Evolutionary conservation across 2,888 invertebrate species (phyloP).

Genomic region (Abscondita cerata): DNA sequence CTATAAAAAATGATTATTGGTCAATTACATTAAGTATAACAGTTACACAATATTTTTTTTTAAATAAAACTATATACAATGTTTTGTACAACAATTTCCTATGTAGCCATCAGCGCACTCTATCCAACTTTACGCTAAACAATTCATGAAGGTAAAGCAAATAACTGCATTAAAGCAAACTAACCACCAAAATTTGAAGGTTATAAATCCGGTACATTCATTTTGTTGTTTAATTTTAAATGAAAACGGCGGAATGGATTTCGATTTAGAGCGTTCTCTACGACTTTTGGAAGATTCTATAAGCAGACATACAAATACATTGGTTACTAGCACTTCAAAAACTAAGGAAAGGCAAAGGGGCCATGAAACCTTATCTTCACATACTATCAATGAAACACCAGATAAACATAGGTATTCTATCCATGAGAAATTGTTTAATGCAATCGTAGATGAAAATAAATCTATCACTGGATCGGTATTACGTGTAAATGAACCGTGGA

Average conservation of each 20-base stretch:
- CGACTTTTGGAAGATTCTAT: constrained; percentile 54
- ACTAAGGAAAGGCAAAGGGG: constrained; percentile 13
- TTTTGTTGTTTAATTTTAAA: too few species aligned
- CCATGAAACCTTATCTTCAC: neutral
- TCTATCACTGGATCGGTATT: constrained; percentile 51
- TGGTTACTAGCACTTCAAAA: constrained; percentile 20
- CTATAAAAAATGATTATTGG: too few species aligned
- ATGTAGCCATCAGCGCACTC: too few species aligned
- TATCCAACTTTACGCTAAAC: too few species aligned
- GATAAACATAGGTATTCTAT: constrained; percentile 23
- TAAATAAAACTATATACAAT: too few species aligned
- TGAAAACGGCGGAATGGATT: constrained; percentile 48
- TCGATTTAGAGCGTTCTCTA: constrained; percentile 54
- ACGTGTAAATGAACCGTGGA: constrained; percentile 51
- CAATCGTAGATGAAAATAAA: constrained; percentile 40
- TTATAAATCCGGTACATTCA: too few species aligned
- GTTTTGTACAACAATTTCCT: too few species aligned
- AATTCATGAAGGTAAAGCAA: too few species aligned
- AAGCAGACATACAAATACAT: constrained; percentile 41
- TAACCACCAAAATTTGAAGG: too few species aligned
- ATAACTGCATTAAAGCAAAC: too few species aligned
- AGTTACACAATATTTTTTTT: too few species aligned
- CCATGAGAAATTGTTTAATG: constrained; percentile 32
- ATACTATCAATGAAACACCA: constrained; percentile 40
- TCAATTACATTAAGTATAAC: too few species aligned